phyloP scores from a whole-genome alignment of 1,140 invertebrate genomes.

The Papilio polyxenes region DNA sequence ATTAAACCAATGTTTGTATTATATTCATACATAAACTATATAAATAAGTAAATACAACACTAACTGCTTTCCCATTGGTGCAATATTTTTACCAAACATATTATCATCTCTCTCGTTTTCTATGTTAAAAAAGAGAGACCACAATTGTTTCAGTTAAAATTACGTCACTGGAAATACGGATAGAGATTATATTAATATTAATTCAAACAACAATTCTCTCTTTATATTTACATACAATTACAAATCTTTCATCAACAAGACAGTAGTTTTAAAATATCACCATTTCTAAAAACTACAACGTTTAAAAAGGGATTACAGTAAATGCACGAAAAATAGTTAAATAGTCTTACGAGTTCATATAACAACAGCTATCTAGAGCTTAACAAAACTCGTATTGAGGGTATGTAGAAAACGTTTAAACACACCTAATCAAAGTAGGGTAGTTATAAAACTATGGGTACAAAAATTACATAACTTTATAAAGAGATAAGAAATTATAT shows the following conservation, averaged over 20 bases:
- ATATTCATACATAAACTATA: background rate
- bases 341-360: slow-evolving; percentile 69
- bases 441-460: too few relatives aligned
- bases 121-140: background rate
- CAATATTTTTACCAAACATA: background rate
- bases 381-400: slow-evolving; percentile 61
- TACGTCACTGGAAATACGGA: background rate
- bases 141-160: background rate
- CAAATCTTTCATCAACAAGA: slow-evolving; percentile 67
- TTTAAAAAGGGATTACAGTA: slow-evolving; percentile 78
- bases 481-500: too few relatives aligned
- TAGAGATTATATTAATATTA: slow-evolving; percentile 42
- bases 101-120: background rate
- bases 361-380: slow-evolving; percentile 69
- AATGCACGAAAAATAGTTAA: slow-evolving; percentile 79
- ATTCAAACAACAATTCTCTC: slow-evolving; percentile 73
- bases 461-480: too few relatives aligned
- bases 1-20: background rate
- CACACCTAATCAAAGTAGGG: background rate
- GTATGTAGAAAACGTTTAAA: slow-evolving; percentile 45
- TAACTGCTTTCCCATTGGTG: background rate
- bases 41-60: background rate
- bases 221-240: slow-evolving; percentile 67
- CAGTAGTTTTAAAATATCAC: slow-evolving; percentile 77
- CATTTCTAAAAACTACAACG: slow-evolving; percentile 71